A percentile compares a stretch with the other conserved stretches of the same genome.
Evolutionary conservation across 2,797 vertebrate species (phyloP).

Genomic region (Gymnothorax javanicus): DNA sequence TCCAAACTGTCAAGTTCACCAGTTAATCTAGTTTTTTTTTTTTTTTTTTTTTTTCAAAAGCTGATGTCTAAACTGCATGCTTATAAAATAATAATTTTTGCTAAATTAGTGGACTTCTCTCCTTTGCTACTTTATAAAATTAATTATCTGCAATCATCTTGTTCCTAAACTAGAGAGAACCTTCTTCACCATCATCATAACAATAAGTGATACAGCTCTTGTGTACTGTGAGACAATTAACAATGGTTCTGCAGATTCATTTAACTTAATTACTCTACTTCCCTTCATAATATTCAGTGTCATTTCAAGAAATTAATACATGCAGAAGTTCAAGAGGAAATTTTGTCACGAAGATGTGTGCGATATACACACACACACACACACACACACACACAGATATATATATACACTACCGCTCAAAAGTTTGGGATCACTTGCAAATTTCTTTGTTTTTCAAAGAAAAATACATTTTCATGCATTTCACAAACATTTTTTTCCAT

Average conservation of each 20-base stretch:
- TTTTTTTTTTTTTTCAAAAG: background rate
- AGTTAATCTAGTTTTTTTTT: background rate
- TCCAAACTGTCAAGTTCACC: no score
- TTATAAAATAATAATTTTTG: background rate
- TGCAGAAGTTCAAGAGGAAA: background rate
- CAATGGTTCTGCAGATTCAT: conserved; percentile 15
- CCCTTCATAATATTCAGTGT: background rate
- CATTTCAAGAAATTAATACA: conserved; percentile 8
- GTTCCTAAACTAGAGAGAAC: conserved; percentile 15
- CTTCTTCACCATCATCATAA: conserved; percentile 1
- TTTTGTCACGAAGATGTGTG: background rate
- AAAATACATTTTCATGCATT: no score
- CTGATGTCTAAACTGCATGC: background rate
- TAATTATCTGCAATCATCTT: conserved; percentile 12
- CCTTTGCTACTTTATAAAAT: background rate
- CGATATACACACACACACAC: background rate
- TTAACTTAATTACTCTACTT: conserved; percentile 14
- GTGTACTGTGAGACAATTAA: background rate
- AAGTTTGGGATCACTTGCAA: no score
- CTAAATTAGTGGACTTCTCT: background rate
- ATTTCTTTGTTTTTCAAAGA: background rate
- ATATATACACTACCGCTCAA: no score
- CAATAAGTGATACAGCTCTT: conserved; percentile 2
- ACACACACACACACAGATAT: no score
- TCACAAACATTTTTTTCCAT: no score